phyloP scores from a whole-genome alignment of 1,140 invertebrate species.

The Lepeophtheirus salmonis region DNA sequence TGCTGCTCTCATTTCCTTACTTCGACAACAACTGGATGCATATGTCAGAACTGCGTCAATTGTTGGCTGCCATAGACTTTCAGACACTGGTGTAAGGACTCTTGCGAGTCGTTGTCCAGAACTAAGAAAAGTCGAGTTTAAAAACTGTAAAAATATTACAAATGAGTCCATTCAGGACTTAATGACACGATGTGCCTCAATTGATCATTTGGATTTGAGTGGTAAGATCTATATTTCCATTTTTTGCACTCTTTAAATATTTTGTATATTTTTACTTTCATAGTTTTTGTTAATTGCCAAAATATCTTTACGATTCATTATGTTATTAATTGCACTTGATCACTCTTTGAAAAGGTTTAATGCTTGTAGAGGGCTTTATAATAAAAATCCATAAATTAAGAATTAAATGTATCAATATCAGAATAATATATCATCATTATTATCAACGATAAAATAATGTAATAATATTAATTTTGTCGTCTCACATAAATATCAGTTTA shows the following conservation, averaged over 20 bases:
- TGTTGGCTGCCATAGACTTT: constrained; percentile 46
- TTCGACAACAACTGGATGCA: constrained; percentile 22
- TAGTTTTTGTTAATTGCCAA: too few relatives aligned
- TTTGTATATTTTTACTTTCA: neutral
- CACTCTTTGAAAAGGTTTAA: too few relatives aligned
- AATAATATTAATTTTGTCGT: too few relatives aligned
- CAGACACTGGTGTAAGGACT: constrained; percentile 47
- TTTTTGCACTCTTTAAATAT: neutral
- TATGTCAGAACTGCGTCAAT: constrained; percentile 20
- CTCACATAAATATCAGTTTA: too few relatives aligned
- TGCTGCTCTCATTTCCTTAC: constrained; percentile 40
- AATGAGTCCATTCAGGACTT: constrained; percentile 44
- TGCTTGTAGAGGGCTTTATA: too few relatives aligned
- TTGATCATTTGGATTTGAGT: constrained; percentile 51
- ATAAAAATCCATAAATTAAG: too few relatives aligned
- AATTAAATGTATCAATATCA: too few relatives aligned
- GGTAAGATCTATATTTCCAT: constrained; percentile 31
- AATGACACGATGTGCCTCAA: constrained; percentile 41
- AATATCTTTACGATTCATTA: too few relatives aligned
- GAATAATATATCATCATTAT: too few relatives aligned
- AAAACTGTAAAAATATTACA: constrained; percentile 44
- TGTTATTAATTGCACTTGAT: too few relatives aligned
- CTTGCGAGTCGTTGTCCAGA: constrained; percentile 49
- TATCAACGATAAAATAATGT: too few relatives aligned
- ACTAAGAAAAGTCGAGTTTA: constrained; percentile 46